Percentiles rank a stretch among this genome's conserved stretches.
phyloP scores from a whole-genome alignment of 2,797 vertebrate genomes.

The Tauraco hartlaubi region DNA sequence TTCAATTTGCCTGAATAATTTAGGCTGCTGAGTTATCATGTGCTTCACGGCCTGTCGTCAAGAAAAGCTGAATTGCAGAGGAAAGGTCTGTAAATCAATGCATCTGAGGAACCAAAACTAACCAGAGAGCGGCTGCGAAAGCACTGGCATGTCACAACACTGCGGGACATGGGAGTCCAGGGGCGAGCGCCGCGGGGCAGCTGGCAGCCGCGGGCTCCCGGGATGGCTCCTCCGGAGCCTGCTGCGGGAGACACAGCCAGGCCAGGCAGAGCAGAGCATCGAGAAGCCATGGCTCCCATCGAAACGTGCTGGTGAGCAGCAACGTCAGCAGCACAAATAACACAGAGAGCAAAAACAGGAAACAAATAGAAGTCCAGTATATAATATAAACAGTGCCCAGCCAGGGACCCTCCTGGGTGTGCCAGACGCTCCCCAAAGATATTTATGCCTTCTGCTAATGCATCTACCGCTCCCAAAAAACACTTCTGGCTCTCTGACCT shows the following conservation, averaged over 20 bases:
- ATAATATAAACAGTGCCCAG: not conserved
- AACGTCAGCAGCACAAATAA: not conserved
- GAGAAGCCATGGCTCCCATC: not conserved
- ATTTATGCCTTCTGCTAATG: not conserved
- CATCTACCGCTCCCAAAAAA: not conserved
- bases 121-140: not conserved
- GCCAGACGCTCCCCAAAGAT: not conserved
- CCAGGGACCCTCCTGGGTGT: not conserved
- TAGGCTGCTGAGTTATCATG: conserved; percentile 59
- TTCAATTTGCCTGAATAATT: conserved; percentile 62
- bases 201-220: not conserved
- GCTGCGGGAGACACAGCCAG: not conserved
- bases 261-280: not conserved
- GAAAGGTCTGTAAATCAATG: conserved; percentile 55
- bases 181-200: rapidly evolving
- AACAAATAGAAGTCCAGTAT: not conserved
- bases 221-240: not conserved
- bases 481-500: not conserved
- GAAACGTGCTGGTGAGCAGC: not conserved
- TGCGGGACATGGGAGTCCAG: not conserved
- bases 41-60: conserved; percentile 26
- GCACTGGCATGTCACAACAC: conserved; percentile 26
- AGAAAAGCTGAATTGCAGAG: conserved; percentile 22
- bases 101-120: conserved; percentile 17
- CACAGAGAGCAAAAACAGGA: not conserved